Percentiles rank a stretch among this genome's conserved stretches.
Evolutionary conservation across 2,797 vertebrate genomes (phyloP).

Genomic region (Trachurus trachurus): DNA sequence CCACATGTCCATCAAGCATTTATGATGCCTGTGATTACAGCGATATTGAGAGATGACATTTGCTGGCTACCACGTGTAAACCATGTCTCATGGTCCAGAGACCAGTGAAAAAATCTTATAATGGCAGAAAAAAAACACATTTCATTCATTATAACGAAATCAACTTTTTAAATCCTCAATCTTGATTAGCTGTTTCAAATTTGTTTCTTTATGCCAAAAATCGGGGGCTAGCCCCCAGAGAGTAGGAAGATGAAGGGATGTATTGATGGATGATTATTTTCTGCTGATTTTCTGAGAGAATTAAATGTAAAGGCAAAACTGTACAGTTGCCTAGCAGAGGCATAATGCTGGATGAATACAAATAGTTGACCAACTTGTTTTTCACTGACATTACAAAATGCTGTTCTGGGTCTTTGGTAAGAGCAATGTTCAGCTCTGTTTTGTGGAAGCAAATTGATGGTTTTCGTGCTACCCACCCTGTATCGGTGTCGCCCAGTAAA

Average conservation of each 20-base stretch:
- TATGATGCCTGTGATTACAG: constrained; percentile 1
- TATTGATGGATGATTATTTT: constrained; percentile 6
- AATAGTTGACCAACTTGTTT: neutral
- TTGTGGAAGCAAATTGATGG: constrained; percentile 4
- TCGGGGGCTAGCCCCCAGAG: neutral
- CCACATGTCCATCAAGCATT: neutral
- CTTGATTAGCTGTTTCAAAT: constrained; percentile 9
- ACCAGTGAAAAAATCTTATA: constrained; percentile 2
- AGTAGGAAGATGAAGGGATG: constrained; percentile 12
- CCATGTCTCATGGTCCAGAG: constrained; percentile 41
- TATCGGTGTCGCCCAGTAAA: neutral
- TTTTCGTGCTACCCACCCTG: constrained; percentile 1
- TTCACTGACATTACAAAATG: neutral
- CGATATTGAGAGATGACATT: constrained; percentile 39
- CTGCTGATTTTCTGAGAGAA: neutral
- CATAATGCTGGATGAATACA: neutral
- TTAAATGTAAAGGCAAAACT: neutral
- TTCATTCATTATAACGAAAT: constrained; percentile 1
- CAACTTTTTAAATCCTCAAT: neutral
- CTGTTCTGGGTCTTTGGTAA: neutral
- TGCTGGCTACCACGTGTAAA: constrained; percentile 59
- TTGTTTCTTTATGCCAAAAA: neutral
- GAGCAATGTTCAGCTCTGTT: neutral
- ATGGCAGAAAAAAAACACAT: constrained; percentile 1
- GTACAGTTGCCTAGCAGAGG: neutral